Percentiles rank a stretch among this genome's conserved stretches.
phyloP scores from a whole-genome alignment of 2,797 vertebrate genomes.

The Champsocephalus gunnari region DNA sequence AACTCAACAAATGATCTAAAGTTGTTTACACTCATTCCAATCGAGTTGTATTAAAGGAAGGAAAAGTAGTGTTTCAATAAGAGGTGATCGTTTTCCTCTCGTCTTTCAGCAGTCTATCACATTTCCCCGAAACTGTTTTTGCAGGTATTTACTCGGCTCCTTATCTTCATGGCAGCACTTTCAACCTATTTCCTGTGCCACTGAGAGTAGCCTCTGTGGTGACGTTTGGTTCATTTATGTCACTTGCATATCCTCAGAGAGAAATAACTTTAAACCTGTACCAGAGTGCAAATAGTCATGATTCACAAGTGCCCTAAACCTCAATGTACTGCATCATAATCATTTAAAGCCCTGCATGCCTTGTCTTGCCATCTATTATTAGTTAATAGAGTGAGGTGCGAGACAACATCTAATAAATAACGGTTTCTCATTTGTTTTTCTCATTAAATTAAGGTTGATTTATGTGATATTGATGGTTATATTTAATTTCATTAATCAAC shows the following conservation, averaged over 20 bases:
- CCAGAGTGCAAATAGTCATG: background rate
- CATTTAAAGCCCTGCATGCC: background rate
- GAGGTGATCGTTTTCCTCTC: too few relatives aligned
- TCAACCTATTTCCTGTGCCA: background rate
- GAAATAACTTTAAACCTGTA: constrained; percentile 10
- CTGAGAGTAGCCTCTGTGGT: background rate
- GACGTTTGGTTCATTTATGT: constrained; percentile 2
- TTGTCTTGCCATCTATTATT: constrained; percentile 2
- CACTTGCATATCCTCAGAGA: constrained; percentile 12
- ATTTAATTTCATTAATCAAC: background rate
- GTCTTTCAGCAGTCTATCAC: too few relatives aligned
- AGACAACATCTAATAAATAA: constrained; percentile 17
- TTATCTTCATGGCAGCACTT: too few relatives aligned
- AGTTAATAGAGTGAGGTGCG: constrained; percentile 4
- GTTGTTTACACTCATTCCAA: too few relatives aligned
- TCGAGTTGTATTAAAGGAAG: too few relatives aligned
- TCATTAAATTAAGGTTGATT: constrained; percentile 28
- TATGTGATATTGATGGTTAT: constrained; percentile 16
- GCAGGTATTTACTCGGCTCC: too few relatives aligned
- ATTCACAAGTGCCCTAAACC: background rate
- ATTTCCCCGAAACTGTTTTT: too few relatives aligned
- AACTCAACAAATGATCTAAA: too few relatives aligned
- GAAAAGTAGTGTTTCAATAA: too few relatives aligned
- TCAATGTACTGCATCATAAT: background rate
- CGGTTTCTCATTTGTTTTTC: constrained; percentile 4